phyloP scores from a whole-genome alignment of 2,888 invertebrate genomes.

The Euspilapteryx auroguttella region DNA sequence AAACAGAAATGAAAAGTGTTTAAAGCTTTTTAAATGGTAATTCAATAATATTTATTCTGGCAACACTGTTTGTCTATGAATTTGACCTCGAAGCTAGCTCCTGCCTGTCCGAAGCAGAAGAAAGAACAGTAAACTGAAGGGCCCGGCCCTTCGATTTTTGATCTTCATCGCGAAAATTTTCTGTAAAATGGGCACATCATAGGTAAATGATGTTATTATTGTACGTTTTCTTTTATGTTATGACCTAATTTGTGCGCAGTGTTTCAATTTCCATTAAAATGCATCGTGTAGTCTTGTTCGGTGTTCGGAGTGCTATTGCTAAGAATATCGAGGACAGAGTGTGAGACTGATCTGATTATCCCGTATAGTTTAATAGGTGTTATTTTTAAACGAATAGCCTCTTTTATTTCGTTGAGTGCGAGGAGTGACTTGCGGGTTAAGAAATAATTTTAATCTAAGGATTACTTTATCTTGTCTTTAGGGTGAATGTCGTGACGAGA shows the following conservation, averaged over 20 bases:
- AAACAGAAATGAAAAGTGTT: not conserved
- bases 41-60: too few relatives aligned
- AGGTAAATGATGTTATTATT: conserved; percentile 54
- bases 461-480: too few relatives aligned
- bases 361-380: conserved; percentile 34
- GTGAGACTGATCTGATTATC: conserved; percentile 38
- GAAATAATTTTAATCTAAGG: too few relatives aligned
- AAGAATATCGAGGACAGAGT: conserved; percentile 54
- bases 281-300: conserved; percentile 26
- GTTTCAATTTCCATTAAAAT: conserved; percentile 19
- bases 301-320: conserved; percentile 43
- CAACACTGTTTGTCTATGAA: conserved; percentile 56
- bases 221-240: conserved; percentile 17
- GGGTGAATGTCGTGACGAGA: conserved; percentile 16
- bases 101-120: conserved; percentile 55
- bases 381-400: conserved; percentile 26
- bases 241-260: not conserved
- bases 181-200: conserved; percentile 61
- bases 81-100: conserved; percentile 62
- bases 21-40: too few relatives aligned
- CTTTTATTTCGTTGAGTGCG: too few relatives aligned
- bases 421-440: too few relatives aligned
- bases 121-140: conserved; percentile 53
- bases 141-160: conserved; percentile 53
- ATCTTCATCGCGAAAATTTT: conserved; percentile 43